These are phyloP conservation scores for Cassiopea xamachana DNA, from an alignment of 30 jellyfish, hydroid and myxozoan species.

Conservation along the genomic window DNA sequence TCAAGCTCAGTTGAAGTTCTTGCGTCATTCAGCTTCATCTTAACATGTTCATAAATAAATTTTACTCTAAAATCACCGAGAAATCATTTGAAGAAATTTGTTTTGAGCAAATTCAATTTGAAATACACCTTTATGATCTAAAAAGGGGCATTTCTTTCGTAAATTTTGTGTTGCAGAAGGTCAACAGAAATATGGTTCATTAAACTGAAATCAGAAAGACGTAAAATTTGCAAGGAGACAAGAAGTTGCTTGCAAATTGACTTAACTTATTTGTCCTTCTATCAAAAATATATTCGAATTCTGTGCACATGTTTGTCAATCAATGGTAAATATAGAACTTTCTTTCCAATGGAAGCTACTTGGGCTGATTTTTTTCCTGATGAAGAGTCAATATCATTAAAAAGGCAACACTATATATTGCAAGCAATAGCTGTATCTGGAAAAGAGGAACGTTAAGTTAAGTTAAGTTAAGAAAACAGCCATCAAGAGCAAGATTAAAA, in stretches of 20 bases:
- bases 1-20: not conserved
- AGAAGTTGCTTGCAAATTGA: not conserved
- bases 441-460: not conserved
- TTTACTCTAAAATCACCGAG: not conserved
- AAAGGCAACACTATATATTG: not conserved
- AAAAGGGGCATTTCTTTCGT: not conserved
- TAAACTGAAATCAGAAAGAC: not conserved
- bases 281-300: conserved; percentile 9
- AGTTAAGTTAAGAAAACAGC: not conserved
- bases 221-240: not conserved
- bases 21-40: not conserved
- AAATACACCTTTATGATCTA: not conserved
- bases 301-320: not conserved
- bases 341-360: not conserved
- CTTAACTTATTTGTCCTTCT: not conserved
- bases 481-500: not conserved
- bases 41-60: not conserved
- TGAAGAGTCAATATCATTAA: not conserved
- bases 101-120: not conserved
- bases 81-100: not conserved
- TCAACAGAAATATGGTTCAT: not conserved
- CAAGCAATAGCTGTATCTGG: not conserved
- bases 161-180: not conserved
- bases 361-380: not conserved
- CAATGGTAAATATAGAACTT: not conserved